A percentile compares a stretch with the other conserved stretches of the same genome.
These are phyloP conservation scores for Hydractinia echinata DNA, from an alignment of 30 jellyfish, hydroid and myxozoan species.

Conservation along the genomic window DNA sequence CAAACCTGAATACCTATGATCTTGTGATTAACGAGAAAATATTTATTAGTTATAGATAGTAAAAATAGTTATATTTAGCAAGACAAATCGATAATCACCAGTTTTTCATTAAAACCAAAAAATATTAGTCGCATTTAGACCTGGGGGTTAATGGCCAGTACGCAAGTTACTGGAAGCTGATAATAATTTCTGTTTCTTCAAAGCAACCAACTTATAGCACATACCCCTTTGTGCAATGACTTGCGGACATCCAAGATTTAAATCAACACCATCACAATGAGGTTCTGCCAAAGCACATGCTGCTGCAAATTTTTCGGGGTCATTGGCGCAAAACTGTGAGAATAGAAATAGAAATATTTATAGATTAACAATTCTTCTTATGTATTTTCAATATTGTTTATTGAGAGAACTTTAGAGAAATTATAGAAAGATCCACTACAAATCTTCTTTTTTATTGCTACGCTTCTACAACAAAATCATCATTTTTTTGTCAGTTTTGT, in stretches of 20 bases:
- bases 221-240: conserved; percentile 82
- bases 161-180: neutral
- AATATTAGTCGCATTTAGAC: neutral
- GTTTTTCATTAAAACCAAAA: neutral
- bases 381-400: no score
- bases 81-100: neutral
- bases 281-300: conserved; percentile 76
- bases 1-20: no score
- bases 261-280: conserved; percentile 89
- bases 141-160: no score
- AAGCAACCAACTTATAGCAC: neutral
- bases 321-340: conserved; percentile 85
- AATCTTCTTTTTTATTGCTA: no score
- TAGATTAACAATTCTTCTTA: no score
- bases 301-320: conserved; percentile 66
- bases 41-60: no score
- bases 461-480: no score
- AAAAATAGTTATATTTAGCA: no score
- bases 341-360: neutral
- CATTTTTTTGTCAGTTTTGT: no score
- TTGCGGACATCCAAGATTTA: conserved; percentile 97
- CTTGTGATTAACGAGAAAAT: no score
- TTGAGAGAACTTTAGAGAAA: no score
- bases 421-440: no score
- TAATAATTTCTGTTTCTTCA: neutral